Percentiles rank a stretch among this genome's conserved stretches.
phyloP scores from a whole-genome alignment of 2,113 vertebrate genomes.

The Anseranas semipalmata region DNA sequence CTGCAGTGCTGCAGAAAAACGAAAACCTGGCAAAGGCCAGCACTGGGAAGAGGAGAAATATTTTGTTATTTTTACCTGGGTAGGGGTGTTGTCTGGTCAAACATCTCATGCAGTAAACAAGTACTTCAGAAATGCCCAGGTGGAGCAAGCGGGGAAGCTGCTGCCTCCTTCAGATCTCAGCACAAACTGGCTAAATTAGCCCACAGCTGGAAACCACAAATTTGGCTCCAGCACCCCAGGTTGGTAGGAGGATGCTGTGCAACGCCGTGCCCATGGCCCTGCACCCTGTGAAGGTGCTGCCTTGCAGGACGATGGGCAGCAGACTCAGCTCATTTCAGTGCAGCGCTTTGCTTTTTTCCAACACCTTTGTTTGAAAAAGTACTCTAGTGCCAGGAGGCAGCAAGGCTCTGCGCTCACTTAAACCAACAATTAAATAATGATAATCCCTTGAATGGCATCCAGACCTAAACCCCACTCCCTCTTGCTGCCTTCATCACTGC shows the following conservation, averaged over 20 bases:
- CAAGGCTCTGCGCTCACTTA: not conserved
- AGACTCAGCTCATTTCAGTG: not conserved
- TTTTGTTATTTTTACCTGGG: not conserved
- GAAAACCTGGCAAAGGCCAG: not conserved
- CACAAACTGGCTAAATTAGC: not conserved
- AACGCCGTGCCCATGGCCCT: not conserved
- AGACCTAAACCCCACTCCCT: not conserved
- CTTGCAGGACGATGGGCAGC: accelerated
- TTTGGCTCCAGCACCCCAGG: not conserved
- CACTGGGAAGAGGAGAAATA: not conserved
- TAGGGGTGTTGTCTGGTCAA: not conserved
- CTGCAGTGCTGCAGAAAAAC: not conserved
- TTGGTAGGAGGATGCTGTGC: not conserved
- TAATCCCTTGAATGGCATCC: not conserved
- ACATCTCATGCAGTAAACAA: not conserved
- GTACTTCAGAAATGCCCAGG: accelerated
- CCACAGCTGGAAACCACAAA: not conserved
- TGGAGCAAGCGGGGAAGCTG: not conserved
- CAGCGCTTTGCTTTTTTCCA: not conserved
- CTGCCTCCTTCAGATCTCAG: not conserved
- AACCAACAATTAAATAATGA: not conserved
- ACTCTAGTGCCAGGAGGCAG: not conserved
- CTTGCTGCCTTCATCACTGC: not conserved
- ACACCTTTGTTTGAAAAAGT: accelerated
- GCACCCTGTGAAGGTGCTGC: not conserved